Conservation (phyloP, 2,797 vertebrate genomes). For the Lagorchestes hirsutus region DNA sequence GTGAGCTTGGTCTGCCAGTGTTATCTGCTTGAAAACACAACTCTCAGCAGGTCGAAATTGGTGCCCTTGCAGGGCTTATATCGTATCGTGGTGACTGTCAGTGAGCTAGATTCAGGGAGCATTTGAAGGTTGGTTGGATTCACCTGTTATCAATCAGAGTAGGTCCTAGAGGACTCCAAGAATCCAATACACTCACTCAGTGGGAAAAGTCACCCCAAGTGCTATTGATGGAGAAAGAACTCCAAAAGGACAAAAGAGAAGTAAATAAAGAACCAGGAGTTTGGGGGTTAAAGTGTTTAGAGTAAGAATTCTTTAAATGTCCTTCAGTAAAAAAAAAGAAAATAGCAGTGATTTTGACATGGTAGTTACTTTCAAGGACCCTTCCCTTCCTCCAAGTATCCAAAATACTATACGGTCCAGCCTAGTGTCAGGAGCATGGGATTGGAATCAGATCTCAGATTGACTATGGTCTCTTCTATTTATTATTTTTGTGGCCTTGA, state of each 20-base stretch:
- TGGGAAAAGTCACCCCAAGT: neutral
- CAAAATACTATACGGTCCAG: neutral
- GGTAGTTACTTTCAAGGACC: constrained; percentile 49
- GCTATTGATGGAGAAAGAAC: constrained; percentile 3
- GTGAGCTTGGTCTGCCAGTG: neutral
- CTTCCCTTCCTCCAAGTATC: neutral
- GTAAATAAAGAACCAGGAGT: constrained; percentile 44
- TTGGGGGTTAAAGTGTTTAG: constrained; percentile 43
- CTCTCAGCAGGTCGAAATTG: neutral
- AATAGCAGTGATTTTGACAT: constrained; percentile 41
- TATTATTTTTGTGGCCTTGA: neutral
- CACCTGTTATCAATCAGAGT: constrained; percentile 19
- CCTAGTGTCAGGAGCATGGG: neutral
- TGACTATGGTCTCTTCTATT: neutral
- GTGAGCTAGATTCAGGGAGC: constrained; percentile 8
- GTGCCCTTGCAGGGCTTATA: neutral
- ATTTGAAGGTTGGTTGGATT: constrained; percentile 17
- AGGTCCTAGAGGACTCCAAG: neutral
- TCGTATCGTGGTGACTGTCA: neutral
- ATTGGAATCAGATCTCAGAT: neutral
- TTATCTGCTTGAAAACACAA: neutral
- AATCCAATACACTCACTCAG: neutral
- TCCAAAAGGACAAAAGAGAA: neutral
- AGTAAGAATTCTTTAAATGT: constrained; percentile 50
- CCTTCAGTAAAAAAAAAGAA: constrained; percentile 25